These are phyloP conservation scores for Seladonia tumulorum DNA, from an alignment of 2,888 invertebrate genomes.

Conservation along the genomic window DNA sequence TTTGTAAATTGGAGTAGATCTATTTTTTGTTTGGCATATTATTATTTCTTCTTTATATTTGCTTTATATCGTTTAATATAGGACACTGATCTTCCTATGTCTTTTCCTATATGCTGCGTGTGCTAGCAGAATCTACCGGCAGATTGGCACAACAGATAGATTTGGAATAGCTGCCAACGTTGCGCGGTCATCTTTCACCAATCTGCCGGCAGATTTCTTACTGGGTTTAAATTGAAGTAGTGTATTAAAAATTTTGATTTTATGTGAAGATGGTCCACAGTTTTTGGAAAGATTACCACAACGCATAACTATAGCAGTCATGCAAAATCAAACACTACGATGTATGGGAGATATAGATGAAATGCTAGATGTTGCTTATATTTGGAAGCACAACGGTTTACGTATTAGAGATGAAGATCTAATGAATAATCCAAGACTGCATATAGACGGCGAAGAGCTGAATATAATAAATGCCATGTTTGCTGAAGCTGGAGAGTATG, in stretches of 20 bases:
- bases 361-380: slow-evolving; percentile 94
- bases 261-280: slow-evolving; percentile 88
- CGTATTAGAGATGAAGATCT: slow-evolving; percentile 89
- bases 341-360: slow-evolving; percentile 95
- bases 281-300: slow-evolving; percentile 89
- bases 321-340: slow-evolving; percentile 89
- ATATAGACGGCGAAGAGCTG: slow-evolving; percentile 90
- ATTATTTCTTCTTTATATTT: too few species aligned
- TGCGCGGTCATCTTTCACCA: too few species aligned
- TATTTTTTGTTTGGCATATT: too few species aligned
- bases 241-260: slow-evolving; percentile 26
- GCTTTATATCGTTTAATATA: too few species aligned
- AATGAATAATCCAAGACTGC: slow-evolving; percentile 85
- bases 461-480: slow-evolving; percentile 93
- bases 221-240: neutral
- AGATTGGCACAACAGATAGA: too few species aligned
- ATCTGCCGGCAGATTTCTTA: too few species aligned
- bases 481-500: slow-evolving; percentile 95
- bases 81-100: too few species aligned
- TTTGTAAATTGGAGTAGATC: too few species aligned
- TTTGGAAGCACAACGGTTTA: slow-evolving; percentile 96
- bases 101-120: too few species aligned
- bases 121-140: too few species aligned
- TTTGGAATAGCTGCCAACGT: too few species aligned
- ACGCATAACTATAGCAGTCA: slow-evolving; percentile 88